Evolutionary conservation across 2,888 invertebrate species (phyloP), one percentile per base, ranked within the genome.

Genomic region (Nezara viridula): DNA sequence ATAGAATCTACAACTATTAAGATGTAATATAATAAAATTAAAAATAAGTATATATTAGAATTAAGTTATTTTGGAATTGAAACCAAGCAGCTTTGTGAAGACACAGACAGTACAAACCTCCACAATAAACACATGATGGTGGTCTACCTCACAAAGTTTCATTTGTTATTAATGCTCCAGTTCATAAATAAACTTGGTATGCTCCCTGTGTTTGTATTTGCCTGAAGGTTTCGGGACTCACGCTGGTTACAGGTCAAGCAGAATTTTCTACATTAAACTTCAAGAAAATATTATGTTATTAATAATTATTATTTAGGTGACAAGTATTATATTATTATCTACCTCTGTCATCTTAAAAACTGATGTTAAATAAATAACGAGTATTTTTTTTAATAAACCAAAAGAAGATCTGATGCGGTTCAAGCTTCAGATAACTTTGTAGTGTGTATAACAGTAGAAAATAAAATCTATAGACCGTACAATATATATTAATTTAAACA

Each of bases 161-260:
- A 73, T 73, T 73, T 16, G 37, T 19, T 73, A 73, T 73, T 73
- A 73, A 73, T 73, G 66, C 32, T 37, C 37, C 37, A 21, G 19
- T 73, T 73, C 32, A 73, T 73, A 73, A 73, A 37, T 73, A 73
- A 73, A 73, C 66, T 73, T 73, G 66, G 32, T 73, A 73, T 73
- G 66, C 66, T 73, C 21, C 66, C 66, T 37, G 19, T 73, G 66
- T 73, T 73, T 73, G 66, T 73, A 32, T 73, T 73, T 73, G 19
- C 66, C 21, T 32, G 16, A 19, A 73, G 66, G n/a, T 60, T 60
- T 14, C 60, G 27, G 27, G 14, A 27, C 60, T 27, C 19, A 73
- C 37, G 19, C 21, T 14, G 19, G 32, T 32, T 73, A 73, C 66
- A 73, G 66, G 32, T 37, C 66, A 73, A 37, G 66, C 66, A 32